Percentiles rank a stretch among this genome's conserved stretches.
Conservation (phyloP, 2,797 vertebrate species). For the Champsocephalus esox region DNA sequence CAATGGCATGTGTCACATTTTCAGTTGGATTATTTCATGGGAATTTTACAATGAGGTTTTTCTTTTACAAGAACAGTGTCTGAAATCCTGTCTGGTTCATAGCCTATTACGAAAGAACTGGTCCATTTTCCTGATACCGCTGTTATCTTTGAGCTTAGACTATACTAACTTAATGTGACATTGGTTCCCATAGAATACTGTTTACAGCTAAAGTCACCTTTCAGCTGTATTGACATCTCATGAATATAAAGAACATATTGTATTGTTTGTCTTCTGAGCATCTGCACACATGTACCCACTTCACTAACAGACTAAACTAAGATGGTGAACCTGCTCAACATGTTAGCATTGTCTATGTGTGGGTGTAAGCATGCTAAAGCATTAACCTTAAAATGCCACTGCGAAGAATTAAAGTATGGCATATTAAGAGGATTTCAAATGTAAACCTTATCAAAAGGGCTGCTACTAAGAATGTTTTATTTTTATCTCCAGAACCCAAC, state of each 20-base stretch:
- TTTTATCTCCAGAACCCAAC: not conserved
- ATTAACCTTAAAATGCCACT: constrained; percentile 1
- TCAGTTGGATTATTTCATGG: constrained; percentile 56
- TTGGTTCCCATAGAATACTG: constrained; percentile 69
- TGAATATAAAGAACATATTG: constrained; percentile 53
- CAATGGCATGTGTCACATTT: constrained; percentile 54
- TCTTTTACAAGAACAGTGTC: constrained; percentile 60
- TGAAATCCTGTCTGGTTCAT: constrained; percentile 74
- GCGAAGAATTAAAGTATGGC: too few species aligned
- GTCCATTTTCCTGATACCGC: constrained; percentile 60
- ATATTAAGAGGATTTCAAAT: not conserved
- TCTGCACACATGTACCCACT: not conserved
- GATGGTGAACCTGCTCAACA: not conserved
- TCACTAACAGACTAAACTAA: not conserved
- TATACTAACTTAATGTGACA: constrained; percentile 69
- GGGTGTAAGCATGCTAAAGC: not conserved
- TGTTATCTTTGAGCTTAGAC: constrained; percentile 76
- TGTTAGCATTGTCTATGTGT: constrained; percentile 5
- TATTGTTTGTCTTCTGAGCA: constrained; percentile 33
- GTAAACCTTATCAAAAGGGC: too few species aligned
- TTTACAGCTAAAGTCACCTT: constrained; percentile 28
- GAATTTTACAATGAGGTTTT: constrained; percentile 46
- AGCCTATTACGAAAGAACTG: constrained; percentile 50
- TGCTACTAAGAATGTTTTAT: not conserved
- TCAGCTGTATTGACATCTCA: constrained; percentile 33